Percentiles rank a stretch among this genome's conserved stretches.
Evolutionary conservation across 2,797 vertebrate genomes (phyloP).

Genomic region (Babyrousa celebensis): DNA sequence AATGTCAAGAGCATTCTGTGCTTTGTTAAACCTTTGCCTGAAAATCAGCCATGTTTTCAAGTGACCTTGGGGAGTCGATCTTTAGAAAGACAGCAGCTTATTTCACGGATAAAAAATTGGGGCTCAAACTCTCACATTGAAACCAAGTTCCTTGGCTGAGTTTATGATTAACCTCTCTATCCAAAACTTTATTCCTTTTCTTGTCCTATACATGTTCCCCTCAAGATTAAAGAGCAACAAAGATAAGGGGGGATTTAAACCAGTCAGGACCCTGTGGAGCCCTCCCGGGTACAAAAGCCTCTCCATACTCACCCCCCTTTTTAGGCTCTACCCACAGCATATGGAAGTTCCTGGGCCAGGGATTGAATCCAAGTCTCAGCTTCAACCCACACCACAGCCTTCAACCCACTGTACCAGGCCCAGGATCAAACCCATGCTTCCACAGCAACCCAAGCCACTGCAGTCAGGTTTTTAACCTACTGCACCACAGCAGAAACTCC

Average conservation of each 20-base stretch:
- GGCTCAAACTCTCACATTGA: background rate
- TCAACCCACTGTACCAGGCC: too few species aligned
- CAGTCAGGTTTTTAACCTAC: too few species aligned
- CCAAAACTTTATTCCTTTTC: background rate
- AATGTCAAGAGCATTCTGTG: background rate
- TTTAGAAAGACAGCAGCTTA: background rate
- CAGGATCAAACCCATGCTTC: too few species aligned
- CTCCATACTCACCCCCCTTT: background rate
- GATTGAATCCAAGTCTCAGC: too few species aligned
- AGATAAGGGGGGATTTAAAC: background rate
- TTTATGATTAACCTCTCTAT: background rate
- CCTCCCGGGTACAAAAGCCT: background rate
- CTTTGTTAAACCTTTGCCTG: background rate
- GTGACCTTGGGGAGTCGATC: background rate
- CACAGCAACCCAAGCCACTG: too few species aligned
- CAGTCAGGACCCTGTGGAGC: background rate
- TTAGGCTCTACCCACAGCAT: too few species aligned
- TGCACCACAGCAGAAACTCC: too few species aligned
- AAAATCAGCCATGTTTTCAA: background rate
- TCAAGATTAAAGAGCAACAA: background rate
- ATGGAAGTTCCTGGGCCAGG: too few species aligned
- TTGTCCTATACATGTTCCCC: background rate
- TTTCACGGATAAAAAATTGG: background rate
- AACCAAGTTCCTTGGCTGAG: background rate
- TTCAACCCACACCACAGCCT: too few species aligned